A percentile compares a stretch with the other conserved stretches of the same genome.
Evolutionary conservation across 1,140 invertebrate species (phyloP).

Genomic region (Brachionus plicatilis): DNA sequence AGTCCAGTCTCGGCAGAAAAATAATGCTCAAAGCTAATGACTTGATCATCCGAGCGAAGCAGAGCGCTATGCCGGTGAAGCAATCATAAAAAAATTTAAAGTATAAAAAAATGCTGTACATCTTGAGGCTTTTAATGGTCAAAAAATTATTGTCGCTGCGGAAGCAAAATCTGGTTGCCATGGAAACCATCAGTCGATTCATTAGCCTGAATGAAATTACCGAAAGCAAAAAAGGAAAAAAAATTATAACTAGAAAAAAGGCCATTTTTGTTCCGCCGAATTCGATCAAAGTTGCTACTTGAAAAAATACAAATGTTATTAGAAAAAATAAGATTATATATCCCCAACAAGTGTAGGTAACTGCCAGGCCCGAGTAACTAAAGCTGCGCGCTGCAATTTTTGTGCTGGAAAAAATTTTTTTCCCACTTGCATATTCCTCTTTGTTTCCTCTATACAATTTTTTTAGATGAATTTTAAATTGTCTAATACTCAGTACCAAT

Average conservation of each 20-base stretch:
- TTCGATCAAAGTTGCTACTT: constrained; percentile 12
- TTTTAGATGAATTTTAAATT: neutral
- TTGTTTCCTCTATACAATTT: constrained; percentile 20
- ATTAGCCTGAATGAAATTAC: neutral
- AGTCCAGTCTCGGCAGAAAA: constrained; percentile 11
- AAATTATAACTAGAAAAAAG: neutral
- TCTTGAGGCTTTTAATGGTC: neutral
- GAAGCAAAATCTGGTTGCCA: constrained; percentile 19
- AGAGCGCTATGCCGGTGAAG: constrained; percentile 15
- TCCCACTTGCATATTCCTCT: neutral
- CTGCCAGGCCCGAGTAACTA: neutral
- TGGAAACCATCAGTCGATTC: neutral
- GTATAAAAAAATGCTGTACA: constrained; percentile 20
- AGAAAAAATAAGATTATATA: constrained; percentile 28
- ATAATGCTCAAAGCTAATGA: neutral
- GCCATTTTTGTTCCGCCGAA: neutral
- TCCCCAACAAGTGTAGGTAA: constrained; percentile 33
- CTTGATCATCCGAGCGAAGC: constrained; percentile 14
- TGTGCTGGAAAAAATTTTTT: neutral
- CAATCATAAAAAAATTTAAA: constrained; percentile 41
- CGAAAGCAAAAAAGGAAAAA: constrained; percentile 20
- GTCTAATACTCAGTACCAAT: neutral
- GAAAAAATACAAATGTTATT: constrained; percentile 1
- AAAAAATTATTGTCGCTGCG: neutral
- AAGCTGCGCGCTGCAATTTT: constrained; percentile 4